Evolutionary conservation across 2,888 invertebrate genomes (phyloP).

Genomic region (Caenorhabditis angaria): DNA sequence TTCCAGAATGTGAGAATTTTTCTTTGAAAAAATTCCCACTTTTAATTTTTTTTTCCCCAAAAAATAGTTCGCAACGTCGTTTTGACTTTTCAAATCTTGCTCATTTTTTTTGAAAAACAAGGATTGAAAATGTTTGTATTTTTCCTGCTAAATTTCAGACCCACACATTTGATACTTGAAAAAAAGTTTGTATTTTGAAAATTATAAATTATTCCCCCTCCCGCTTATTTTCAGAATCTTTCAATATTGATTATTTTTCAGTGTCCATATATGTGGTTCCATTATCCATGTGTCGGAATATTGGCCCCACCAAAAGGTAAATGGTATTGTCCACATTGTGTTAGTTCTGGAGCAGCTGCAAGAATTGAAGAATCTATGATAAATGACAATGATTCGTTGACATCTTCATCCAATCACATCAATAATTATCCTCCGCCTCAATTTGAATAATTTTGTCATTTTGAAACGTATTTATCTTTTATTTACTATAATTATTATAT

Average conservation of each 20-base stretch:
- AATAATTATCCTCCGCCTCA: background rate
- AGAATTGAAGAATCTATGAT: background rate
- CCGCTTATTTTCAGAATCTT: too few species aligned
- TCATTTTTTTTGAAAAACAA: too few species aligned
- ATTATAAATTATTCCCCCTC: background rate
- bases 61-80: too few species aligned
- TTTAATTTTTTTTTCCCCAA: too few species aligned
- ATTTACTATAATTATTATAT: background rate
- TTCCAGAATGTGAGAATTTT: background rate
- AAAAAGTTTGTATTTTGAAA: background rate
- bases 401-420: background rate
- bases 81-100: too few species aligned
- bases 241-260: constrained; percentile 74
- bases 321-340: constrained; percentile 96
- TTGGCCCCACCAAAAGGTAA: constrained; percentile 96
- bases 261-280: constrained; percentile 99
- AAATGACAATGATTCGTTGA: too few species aligned
- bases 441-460: background rate
- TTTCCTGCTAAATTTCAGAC: too few species aligned
- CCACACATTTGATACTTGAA: too few species aligned
- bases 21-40: too few species aligned
- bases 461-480: background rate
- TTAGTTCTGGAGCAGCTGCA: background rate
- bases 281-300: constrained; percentile 96
- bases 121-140: too few species aligned